Evolutionary conservation across 2,888 invertebrate species (phyloP), one percentile per base, ranked within the genome.

Genomic region (Nemotelus pantherinus): DNA sequence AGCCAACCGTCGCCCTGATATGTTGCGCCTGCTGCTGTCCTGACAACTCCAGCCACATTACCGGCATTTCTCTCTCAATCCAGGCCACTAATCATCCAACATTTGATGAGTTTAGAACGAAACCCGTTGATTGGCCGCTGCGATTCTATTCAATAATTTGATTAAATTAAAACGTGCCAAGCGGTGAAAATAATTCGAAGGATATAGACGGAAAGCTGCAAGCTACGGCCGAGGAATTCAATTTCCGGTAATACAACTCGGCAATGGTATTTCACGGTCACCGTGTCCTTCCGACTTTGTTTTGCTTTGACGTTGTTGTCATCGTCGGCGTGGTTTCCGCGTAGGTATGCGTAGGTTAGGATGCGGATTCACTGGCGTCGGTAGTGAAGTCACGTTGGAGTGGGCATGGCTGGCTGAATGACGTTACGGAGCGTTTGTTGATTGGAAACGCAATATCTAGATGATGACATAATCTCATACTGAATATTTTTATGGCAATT

Each of bases 101-200:
- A 25, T 25, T 25, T 25, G 25, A 25, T 25, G 25, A 1, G 25
- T 25, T 25, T 25, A 1, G 1, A 25, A 25, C 25, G 25, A 25
- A 25, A 25, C 25, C 25, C 25, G 25, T 25, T 25, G 25, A 0
- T 25, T 25, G 25, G 0, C 25, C 25, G 25, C 25, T 25, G 1
- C 25, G 25, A 25, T 1, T 25, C 25, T 25, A 25, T 57, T 25
- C 25, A 9, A 63, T 63, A 63, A 63, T 63, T 63, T 43, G 43
- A 63, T 63, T 25, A 63, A 63, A 2, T 5, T 63, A 43, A 43
- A 63, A 41, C 63, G 63, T 63, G 63, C 63, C 63, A 43, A 9
- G 63, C 63, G 7, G 25, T 43, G 63, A 63, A 63, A 63, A 41
- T 63, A 63, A 63, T 63, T 63, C 25, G 63, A 63, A 63, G 43